Evolutionary conservation across 2,113 vertebrate genomes (phyloP), one percentile per base, ranked within the genome.

Genomic region (Echinops telfairi): DNA sequence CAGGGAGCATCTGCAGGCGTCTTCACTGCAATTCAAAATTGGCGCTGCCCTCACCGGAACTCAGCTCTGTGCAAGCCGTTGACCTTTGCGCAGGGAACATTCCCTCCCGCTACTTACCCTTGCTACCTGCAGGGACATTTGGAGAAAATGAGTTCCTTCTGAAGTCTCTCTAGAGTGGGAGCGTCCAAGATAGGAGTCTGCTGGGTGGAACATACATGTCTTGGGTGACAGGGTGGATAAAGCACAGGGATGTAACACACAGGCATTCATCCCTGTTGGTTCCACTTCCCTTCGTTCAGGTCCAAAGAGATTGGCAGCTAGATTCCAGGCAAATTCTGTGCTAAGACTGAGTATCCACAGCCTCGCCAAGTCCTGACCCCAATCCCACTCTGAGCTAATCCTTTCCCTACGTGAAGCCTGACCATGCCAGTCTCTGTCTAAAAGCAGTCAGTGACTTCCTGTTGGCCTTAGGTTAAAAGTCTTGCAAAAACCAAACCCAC

Each of bases 21-120:
- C 53, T 60, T 23, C 36, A 3, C 0, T 22, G 66, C 1, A 9
- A 1, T 3, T 33, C 22, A 12, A 71, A 7, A 6, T 33, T 38
- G 19, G 58, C 11, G 11, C 12, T 6, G 0, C 40, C 25, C 12
- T 20, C 16, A 1, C 0, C 2, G 2, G 53, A 58, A 7, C 31
- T 60, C 20, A 33, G n/a, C 2, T 25, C 71, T 33, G 25, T 43
- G 16, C 14, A 6, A 4, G 25, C 2, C 6, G 10, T 40, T 43
- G 0, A 3, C 47, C 70, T 71, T 43, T 0, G 9, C 68, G 17
- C 0, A 6, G 19, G 17, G 36, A 76, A 5, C 4, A 0, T 31
- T 33, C 38, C 6, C 25, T 1, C 6, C 36, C 47, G 47, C 1
- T 6, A 53, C 47, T 53, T 76, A 25, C 17, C 40, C 12, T n/a